Conservation (phyloP, 2,113 vertebrate species). For the Vireo altiloquus region DNA sequence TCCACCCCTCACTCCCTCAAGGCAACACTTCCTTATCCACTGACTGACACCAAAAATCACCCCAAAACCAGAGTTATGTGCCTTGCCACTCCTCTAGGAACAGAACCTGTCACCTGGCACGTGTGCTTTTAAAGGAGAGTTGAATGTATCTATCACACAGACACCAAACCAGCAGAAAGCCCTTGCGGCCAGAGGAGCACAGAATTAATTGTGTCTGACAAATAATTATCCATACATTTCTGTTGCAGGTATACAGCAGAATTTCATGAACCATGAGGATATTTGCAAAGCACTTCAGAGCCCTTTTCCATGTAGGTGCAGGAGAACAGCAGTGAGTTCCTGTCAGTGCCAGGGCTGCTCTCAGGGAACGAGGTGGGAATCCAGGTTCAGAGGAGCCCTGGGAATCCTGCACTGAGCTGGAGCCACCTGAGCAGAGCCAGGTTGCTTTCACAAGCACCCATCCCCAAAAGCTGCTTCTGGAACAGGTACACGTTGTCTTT, state of each 20-base stretch:
- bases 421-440: background rate
- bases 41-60: background rate
- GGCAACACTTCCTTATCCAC: background rate
- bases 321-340: background rate
- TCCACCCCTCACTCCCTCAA: background rate
- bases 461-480: background rate
- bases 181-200: background rate
- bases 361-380: background rate
- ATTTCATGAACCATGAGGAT: background rate
- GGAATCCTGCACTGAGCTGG: background rate
- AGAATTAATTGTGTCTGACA: background rate
- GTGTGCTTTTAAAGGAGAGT: background rate
- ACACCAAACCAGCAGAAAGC: background rate
- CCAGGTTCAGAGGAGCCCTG: fast-evolving
- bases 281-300: background rate
- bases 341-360: background rate
- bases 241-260: background rate
- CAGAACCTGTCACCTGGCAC: fast-evolving
- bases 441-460: background rate
- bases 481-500: background rate
- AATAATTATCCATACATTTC: background rate
- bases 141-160: background rate
- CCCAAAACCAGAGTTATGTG: background rate
- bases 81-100: background rate
- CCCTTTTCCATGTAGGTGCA: background rate